These are phyloP conservation scores for Oreohelix idahoensis DNA, from an alignment of 1,140 invertebrate genomes.

Conservation along the genomic window DNA sequence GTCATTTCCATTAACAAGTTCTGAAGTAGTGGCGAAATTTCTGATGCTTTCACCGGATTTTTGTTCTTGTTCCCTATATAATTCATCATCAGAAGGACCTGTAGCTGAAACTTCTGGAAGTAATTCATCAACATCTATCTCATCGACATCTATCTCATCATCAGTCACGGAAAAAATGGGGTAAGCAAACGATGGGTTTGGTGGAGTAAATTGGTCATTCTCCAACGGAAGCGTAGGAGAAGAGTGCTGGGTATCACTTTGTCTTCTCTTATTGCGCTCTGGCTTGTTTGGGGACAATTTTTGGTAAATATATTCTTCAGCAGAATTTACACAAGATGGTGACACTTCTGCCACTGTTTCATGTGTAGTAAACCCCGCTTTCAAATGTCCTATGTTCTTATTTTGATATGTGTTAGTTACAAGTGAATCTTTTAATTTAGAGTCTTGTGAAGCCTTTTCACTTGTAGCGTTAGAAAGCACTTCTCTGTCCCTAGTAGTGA, in stretches of 20 bases:
- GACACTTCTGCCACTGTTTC: not conserved
- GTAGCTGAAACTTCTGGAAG: not conserved
- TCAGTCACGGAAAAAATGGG: not conserved
- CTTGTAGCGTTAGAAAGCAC: not conserved
- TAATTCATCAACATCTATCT: not conserved
- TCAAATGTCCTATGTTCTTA: not conserved
- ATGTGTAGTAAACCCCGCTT: not conserved
- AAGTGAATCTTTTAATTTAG: not conserved
- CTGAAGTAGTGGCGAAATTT: not conserved
- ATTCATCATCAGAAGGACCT: not conserved
- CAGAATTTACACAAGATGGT: not conserved
- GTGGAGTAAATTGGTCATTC: not conserved
- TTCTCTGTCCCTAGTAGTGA: not conserved
- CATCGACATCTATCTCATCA: conserved; percentile 10
- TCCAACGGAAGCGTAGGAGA: not conserved
- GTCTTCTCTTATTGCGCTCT: conserved; percentile 15
- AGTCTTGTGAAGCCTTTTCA: not conserved
- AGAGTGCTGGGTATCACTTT: not conserved
- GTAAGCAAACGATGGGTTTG: not conserved
- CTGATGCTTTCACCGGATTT: not conserved
- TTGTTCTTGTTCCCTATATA: not conserved
- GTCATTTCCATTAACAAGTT: not conserved
- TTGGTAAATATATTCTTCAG: not conserved
- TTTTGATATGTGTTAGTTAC: not conserved
- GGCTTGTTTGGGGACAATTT: conserved; percentile 20